Conservation (phyloP, 2,888 invertebrate species). For the Drosophila melanosoma region DNA sequence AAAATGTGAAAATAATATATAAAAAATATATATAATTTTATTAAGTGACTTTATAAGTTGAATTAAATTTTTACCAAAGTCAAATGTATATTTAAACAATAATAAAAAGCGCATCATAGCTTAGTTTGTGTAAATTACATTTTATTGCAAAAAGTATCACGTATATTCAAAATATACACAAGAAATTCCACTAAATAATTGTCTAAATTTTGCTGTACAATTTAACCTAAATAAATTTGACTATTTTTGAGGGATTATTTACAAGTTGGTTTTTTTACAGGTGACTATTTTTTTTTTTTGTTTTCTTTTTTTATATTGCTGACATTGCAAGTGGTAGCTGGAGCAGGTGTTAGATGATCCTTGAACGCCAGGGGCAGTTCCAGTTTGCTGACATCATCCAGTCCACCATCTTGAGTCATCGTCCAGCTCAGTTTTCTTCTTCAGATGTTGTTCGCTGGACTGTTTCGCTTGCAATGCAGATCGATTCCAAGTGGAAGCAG, state of each 20-base stretch:
- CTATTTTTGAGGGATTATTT: constrained; percentile 25
- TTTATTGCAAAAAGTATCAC: constrained; percentile 68
- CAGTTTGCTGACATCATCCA: not conserved
- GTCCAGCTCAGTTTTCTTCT: not conserved
- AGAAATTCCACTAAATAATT: constrained; percentile 38
- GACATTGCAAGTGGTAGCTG: constrained; percentile 52
- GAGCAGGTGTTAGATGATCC: not conserved
- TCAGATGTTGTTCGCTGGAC: constrained; percentile 47
- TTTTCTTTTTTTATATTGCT: constrained; percentile 39
- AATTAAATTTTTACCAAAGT: not conserved
- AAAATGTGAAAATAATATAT: no score
- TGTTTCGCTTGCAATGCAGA: constrained; percentile 64
- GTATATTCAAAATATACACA: constrained; percentile 60
- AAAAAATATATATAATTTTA: no score
- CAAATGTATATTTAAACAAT: not conserved
- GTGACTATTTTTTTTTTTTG: constrained; percentile 23
- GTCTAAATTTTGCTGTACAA: constrained; percentile 45
- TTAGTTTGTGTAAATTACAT: constrained; percentile 49
- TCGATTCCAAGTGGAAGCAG: constrained; percentile 22
- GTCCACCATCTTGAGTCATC: not conserved
- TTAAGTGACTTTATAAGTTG: not conserved
- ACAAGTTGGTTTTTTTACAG: constrained; percentile 39
- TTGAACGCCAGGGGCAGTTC: not conserved
- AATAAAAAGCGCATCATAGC: not conserved
- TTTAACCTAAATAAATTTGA: constrained; percentile 40